A percentile compares a stretch with the other conserved stretches of the same genome.
Conservation (phyloP, 2,113 vertebrate genomes). For the Rhodinocichla rosea region DNA sequence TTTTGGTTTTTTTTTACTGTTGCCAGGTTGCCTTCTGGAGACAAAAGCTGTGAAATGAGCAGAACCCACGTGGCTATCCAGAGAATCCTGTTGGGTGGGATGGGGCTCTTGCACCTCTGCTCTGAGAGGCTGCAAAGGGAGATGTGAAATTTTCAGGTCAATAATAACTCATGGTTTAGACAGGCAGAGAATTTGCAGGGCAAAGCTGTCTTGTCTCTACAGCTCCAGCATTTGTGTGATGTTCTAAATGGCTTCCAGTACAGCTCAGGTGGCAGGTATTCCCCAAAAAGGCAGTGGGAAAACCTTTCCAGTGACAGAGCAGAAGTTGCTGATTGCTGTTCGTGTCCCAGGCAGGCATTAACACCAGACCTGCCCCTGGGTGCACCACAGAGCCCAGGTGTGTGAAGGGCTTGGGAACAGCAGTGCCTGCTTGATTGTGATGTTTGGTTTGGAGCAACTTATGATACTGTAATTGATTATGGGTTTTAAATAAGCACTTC, state of each 20-base stretch:
- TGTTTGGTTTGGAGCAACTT: background rate
- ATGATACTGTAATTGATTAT: background rate
- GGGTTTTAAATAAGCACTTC: background rate
- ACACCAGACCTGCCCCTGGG: background rate
- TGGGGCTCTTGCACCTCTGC: background rate
- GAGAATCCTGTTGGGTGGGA: background rate
- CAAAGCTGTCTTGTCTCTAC: background rate
- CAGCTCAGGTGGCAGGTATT: background rate
- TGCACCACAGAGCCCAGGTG: background rate
- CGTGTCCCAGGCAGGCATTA: background rate
- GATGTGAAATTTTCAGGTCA: background rate
- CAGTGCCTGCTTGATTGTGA: background rate
- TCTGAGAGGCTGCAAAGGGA: background rate
- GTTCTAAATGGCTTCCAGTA: background rate
- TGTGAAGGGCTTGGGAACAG: background rate
- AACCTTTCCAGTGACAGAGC: background rate
- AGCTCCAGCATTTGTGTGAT: background rate
- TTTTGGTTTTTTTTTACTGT: background rate
- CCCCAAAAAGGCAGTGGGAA: background rate
- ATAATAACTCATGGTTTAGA: background rate
- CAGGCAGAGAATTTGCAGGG: background rate
- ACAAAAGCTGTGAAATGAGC: background rate
- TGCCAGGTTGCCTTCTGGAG: background rate
- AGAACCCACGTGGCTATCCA: background rate
- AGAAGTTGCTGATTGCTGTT: background rate